phyloP scores from a whole-genome alignment of 2,888 invertebrate species.

The Isotomurus palustris region DNA sequence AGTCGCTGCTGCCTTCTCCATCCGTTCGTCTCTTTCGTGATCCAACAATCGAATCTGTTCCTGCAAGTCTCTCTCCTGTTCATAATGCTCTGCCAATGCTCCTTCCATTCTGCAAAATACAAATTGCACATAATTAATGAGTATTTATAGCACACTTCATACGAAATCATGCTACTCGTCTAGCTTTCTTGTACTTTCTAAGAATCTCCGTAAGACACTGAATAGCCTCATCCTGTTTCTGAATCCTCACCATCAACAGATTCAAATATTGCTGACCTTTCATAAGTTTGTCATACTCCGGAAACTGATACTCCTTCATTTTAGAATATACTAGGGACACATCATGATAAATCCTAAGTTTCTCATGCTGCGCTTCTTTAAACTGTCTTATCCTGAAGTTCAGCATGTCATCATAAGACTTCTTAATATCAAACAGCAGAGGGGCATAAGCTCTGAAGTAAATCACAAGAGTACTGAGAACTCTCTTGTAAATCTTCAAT shows the following conservation, averaged over 20 bases:
- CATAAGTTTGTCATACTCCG: slow-evolving; percentile 8
- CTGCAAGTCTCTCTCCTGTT: slow-evolving; percentile 27
- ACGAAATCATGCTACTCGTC: background rate
- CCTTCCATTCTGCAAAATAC: slow-evolving; percentile 24
- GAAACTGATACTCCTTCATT: slow-evolving; percentile 17
- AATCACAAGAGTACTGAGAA: slow-evolving; percentile 17
- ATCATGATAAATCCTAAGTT: slow-evolving; percentile 14
- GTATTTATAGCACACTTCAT: too few relatives aligned
- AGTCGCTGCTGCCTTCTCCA: slow-evolving; percentile 11
- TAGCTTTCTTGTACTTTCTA: slow-evolving; percentile 17
- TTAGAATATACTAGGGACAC: slow-evolving; percentile 5
- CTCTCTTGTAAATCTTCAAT: slow-evolving; percentile 23
- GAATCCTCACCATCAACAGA: slow-evolving; percentile 28
- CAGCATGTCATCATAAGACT: slow-evolving; percentile 23
- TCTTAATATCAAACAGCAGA: slow-evolving; percentile 22
- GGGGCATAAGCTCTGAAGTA: slow-evolving; percentile 23
- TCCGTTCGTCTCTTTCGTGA: slow-evolving; percentile 21
- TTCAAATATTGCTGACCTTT: slow-evolving; percentile 8
- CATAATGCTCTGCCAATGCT: slow-evolving; percentile 30
- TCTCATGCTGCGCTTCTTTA: slow-evolving; percentile 17
- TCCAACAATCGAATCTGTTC: slow-evolving; percentile 33
- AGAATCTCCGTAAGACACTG: slow-evolving; percentile 35
- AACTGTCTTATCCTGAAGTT: slow-evolving; percentile 17
- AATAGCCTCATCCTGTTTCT: slow-evolving; percentile 38
- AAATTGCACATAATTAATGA: background rate